Evolutionary conservation across 2,113 vertebrate species (phyloP), one percentile per base, ranked within the genome.

Genomic region (Platichthys flesus): DNA sequence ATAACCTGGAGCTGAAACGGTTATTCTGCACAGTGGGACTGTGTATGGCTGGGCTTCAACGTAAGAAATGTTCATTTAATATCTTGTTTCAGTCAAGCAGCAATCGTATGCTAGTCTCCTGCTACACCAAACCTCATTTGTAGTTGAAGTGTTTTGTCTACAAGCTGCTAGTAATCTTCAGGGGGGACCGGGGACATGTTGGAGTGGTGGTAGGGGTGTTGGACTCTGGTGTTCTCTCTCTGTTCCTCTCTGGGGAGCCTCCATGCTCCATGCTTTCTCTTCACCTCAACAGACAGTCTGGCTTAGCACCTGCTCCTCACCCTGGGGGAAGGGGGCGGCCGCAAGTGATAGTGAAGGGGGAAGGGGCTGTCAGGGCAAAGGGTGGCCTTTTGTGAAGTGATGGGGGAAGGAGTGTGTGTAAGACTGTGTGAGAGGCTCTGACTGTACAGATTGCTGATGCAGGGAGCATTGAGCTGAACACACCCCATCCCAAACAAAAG

Each of bases 281-380:
- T 82, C 61, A 79, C 69, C 79, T 84, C 76, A 73, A 64, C 85
- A 89, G 85, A 91, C 68, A 18, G 72, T 81, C 76, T 86, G 83
- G 65, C 57, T 59, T 52, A 79, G 82, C 90, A 93, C 86, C 92
- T 93, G 90, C 90, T 92, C 88, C 69, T 82, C 56, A 75, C 65
- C 78, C 75, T 63, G 47, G 70, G 47, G 51, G 37, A 70, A 62
- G 74, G 79, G 63, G 37, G 73, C 52, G 60, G 58, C 21, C 28
- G 58, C 52, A 4, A 31, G 57, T 56, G 67, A 64, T 54, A 59
- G 57, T 56, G 76, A 49, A 4, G 21, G 47, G 54, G 76, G 37
- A 23, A 60, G 74, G 75, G 24, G 21, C 9, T 20, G 28, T 0
- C 8, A 35, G 56, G 54, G 68, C 45, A 71, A 75, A 69, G 67